Conservation (phyloP, 2,888 invertebrate genomes). For the Rhingia rostrata region DNA sequence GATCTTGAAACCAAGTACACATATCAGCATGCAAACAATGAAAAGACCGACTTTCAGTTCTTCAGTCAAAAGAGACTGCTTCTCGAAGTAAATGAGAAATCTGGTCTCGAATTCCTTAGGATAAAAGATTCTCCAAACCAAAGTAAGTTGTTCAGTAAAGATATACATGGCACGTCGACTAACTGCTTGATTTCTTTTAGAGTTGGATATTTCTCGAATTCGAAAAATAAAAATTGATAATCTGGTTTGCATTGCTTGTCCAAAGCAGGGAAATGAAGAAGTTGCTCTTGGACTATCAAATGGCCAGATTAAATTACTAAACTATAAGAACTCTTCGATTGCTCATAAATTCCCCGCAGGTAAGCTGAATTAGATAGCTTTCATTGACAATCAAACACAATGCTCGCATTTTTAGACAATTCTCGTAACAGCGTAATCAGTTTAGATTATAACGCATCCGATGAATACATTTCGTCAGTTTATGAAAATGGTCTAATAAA, state of each 20-base stretch:
- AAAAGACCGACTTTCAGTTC: slow-evolving; percentile 81
- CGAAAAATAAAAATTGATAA: slow-evolving; percentile 80
- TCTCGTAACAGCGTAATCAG: slow-evolving; percentile 79
- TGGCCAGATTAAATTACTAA: slow-evolving; percentile 79
- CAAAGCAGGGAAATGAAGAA: slow-evolving; percentile 79
- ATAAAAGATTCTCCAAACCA: slow-evolving; percentile 78
- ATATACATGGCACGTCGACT: background rate
- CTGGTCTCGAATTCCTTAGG: slow-evolving; percentile 80
- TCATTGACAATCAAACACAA: background rate
- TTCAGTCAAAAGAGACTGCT: slow-evolving; percentile 79
- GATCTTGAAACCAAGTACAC: slow-evolving; percentile 79
- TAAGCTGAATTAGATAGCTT: slow-evolving; percentile 42
- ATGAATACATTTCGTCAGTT: slow-evolving; percentile 81
- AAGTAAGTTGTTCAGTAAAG: slow-evolving; percentile 68
- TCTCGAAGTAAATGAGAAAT: slow-evolving; percentile 80
- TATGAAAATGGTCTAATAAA: slow-evolving; percentile 81
- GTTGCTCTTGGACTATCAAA: slow-evolving; percentile 81
- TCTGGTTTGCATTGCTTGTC: slow-evolving; percentile 80
- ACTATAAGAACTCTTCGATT: slow-evolving; percentile 78
- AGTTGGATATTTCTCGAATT: slow-evolving; percentile 79
- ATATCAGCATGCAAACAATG: slow-evolving; percentile 79
- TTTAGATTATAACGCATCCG: slow-evolving; percentile 81
- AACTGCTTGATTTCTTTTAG: slow-evolving; percentile 54
- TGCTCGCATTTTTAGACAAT: slow-evolving; percentile 75
- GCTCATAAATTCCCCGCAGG: slow-evolving; percentile 80